Evolutionary conservation across 2,888 invertebrate genomes (phyloP).

Genomic region (Andrena minutula): DNA sequence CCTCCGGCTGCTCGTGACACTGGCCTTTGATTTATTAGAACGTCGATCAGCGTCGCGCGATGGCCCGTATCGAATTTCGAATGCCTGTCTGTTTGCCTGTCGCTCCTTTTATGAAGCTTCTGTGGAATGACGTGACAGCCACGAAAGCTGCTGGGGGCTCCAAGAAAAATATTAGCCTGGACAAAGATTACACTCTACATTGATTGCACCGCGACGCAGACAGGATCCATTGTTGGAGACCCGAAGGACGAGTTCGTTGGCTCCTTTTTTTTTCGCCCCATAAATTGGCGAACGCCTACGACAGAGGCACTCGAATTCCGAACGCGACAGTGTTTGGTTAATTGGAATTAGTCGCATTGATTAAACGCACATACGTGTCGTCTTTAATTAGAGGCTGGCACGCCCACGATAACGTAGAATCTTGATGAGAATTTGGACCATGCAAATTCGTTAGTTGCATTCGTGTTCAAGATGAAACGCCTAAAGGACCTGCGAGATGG

Average conservation of each 20-base stretch:
- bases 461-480: not conserved
- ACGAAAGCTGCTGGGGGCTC: slow-evolving; percentile 23
- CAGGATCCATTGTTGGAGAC: not conserved
- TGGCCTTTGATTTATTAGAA: slow-evolving; percentile 78
- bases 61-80: slow-evolving; percentile 74
- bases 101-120: slow-evolving; percentile 57
- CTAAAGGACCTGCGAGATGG: slow-evolving; percentile 11
- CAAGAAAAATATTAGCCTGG: slow-evolving; percentile 54
- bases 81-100: slow-evolving; percentile 66
- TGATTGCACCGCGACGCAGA: slow-evolving; percentile 18
- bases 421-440: slow-evolving; percentile 10
- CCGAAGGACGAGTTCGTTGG: not conserved
- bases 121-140: slow-evolving; percentile 41
- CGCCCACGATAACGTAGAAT: slow-evolving; percentile 1
- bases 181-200: slow-evolving; percentile 40
- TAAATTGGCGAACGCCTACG: not conserved
- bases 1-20: slow-evolving; percentile 76
- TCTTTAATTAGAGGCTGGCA: slow-evolving; percentile 17
- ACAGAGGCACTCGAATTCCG: not conserved
- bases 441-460: slow-evolving; percentile 6
- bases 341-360: slow-evolving; percentile 7
- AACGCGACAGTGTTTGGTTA: not conserved
- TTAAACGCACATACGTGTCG: not conserved
- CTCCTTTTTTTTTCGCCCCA: not conserved
- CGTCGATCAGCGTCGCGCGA: slow-evolving; percentile 73